Evolutionary conservation across 2,888 invertebrate genomes (phyloP), one percentile per base, ranked within the genome.

Genomic region (Cheilosia grossa): DNA sequence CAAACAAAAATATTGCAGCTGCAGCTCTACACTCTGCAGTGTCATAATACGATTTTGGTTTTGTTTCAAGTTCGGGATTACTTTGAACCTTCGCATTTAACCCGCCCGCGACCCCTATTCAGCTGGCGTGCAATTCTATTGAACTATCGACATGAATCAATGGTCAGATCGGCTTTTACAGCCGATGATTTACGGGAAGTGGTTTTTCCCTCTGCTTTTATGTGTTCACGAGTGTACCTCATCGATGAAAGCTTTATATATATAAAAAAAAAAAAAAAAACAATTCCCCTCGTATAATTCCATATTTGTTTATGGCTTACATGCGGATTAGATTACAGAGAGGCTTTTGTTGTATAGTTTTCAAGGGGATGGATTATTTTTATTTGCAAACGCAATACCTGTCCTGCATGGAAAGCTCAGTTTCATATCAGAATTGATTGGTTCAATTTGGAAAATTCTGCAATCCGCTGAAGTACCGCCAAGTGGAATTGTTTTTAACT

Each of bases 251-350:
- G 33, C 10, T 37, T 10, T 13, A 37, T 13, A n/a, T 6, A 44
- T n/a, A 44, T 0, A n/a, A 17, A 21, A 21, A 21, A 21, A 44
- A 19, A 47, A 19, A 47, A 47, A 9, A 47, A 6, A 3, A 2
- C 17, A 9, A 5, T 4, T 17, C 47, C 19, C 47, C 47, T 47
- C 3, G 17, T 10, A 17, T 47, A 47, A 47, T 19, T 47, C 47
- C 47, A 17, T 47, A 47, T 51, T 51, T 51, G 51, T 27, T 51
- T 51, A 51, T 54, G 54, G 54, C 7, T 54, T 54, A 54, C 27
- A 27, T n/a, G 27, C 2, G 30, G 30, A 51, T 21, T 51, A 51
- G 51, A 51, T 21, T 51, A 17, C 54, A n/a, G 4, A n/a, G 30
- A n/a, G 30, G 54, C 17, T 30, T 30, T 54, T 54, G 54, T 54